phyloP scores from a whole-genome alignment of 2,113 vertebrate genomes.

The Dissostichus mawsoni region DNA sequence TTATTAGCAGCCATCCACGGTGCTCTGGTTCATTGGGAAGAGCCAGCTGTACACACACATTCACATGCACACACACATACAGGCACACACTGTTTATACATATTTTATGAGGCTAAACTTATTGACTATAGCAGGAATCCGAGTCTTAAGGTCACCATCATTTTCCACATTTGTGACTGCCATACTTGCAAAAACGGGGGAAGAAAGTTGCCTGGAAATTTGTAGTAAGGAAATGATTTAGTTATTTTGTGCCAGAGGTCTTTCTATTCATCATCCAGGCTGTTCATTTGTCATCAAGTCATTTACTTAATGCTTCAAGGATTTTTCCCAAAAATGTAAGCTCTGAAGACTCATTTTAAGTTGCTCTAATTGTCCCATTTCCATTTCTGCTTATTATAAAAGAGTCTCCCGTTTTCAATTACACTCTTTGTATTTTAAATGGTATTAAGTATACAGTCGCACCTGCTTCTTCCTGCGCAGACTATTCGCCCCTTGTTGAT shows the following conservation, averaged over 20 bases:
- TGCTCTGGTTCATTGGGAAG: constrained; percentile 72
- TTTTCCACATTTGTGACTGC: constrained; percentile 61
- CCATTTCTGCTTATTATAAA: background rate
- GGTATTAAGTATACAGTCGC: constrained; percentile 29
- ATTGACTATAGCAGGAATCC: constrained; percentile 32
- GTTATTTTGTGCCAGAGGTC: constrained; percentile 57
- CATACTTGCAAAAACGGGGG: constrained; percentile 16
- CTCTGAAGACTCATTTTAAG: constrained; percentile 40
- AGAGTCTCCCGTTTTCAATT: constrained; percentile 8
- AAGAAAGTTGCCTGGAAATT: constrained; percentile 42
- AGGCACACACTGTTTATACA: constrained; percentile 34
- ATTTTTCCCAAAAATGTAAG: constrained; percentile 28
- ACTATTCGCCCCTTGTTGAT: constrained; percentile 68
- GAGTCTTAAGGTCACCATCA: constrained; percentile 15
- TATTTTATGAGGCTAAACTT: constrained; percentile 49
- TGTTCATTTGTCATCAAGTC: constrained; percentile 62
- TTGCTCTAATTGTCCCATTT: constrained; percentile 33
- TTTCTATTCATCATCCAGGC: constrained; percentile 66
- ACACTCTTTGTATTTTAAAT: background rate
- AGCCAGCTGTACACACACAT: constrained; percentile 62
- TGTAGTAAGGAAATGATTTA: constrained; percentile 61
- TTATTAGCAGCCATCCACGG: constrained; percentile 81
- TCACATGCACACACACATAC: constrained; percentile 35
- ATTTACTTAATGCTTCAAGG: constrained; percentile 33
- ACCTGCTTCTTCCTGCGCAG: constrained; percentile 65